Evolutionary conservation across 2,113 vertebrate genomes (phyloP).

Genomic region (Galbula dea): DNA sequence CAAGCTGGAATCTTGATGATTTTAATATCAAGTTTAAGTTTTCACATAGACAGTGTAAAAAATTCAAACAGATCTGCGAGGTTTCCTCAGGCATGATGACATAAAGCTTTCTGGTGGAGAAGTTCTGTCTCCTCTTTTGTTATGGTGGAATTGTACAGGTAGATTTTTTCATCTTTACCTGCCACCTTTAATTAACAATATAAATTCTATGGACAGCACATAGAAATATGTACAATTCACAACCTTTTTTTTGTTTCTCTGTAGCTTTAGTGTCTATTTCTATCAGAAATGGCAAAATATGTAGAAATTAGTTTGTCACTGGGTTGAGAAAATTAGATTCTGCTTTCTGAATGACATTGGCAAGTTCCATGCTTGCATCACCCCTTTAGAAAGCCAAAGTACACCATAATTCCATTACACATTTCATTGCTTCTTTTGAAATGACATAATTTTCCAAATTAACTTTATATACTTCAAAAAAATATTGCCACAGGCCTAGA

Average conservation of each 20-base stretch:
- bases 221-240: background rate
- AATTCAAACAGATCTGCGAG: background rate
- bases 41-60: background rate
- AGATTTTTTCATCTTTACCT: background rate
- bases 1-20: background rate
- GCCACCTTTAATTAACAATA: background rate
- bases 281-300: background rate
- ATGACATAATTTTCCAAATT: slow-evolving; percentile 1
- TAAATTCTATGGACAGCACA: background rate
- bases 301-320: background rate
- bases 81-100: background rate
- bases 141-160: background rate
- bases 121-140: background rate
- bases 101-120: background rate
- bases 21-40: background rate
- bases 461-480: slow-evolving; percentile 29
- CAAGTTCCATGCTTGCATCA: background rate
- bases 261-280: background rate
- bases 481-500: background rate
- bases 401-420: background rate
- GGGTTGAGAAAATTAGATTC: slow-evolving; percentile 20
- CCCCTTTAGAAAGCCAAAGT: background rate
- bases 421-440: slow-evolving; percentile 21
- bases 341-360: background rate
- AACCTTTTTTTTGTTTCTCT: background rate